Percentiles rank a stretch among this genome's conserved stretches.
Evolutionary conservation across 2,888 invertebrate genomes (phyloP).

Genomic region (Unio pictorum): DNA sequence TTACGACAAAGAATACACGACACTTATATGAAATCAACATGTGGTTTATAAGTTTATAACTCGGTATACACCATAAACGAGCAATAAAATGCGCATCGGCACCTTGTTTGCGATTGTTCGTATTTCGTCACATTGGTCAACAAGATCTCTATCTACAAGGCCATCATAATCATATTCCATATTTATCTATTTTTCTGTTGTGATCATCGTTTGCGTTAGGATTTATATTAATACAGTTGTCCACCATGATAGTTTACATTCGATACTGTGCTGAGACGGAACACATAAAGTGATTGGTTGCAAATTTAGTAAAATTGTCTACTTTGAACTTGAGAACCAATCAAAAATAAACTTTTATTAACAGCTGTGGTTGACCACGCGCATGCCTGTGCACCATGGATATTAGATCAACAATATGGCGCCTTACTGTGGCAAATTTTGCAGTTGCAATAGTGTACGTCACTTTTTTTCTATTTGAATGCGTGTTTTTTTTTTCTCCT

Average conservation of each 20-base stretch:
- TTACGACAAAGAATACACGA: too few relatives aligned
- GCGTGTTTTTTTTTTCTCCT: too few relatives aligned
- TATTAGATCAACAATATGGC: conserved; percentile 58
- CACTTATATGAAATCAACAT: too few relatives aligned
- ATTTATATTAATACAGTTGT: conserved; percentile 3
- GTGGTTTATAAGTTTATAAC: too few relatives aligned
- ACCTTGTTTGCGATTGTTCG: conserved; percentile 47
- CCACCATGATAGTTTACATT: conserved; percentile 54
- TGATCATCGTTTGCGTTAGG: neutral
- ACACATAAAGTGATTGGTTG: conserved; percentile 28
- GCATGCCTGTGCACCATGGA: conserved; percentile 46
- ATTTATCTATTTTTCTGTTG: neutral
- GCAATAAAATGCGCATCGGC: neutral
- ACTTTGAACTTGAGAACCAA: conserved; percentile 18
- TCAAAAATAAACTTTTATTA: conserved; percentile 18
- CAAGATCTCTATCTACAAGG: conserved; percentile 18
- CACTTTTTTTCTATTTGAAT: too few relatives aligned
- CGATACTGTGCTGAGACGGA: conserved; percentile 21
- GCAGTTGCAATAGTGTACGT: too few relatives aligned
- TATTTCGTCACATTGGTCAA: conserved; percentile 42
- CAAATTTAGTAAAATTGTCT: conserved; percentile 1
- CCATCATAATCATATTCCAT: conserved; percentile 25
- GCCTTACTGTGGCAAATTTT: conserved; percentile 5
- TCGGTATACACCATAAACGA: too few relatives aligned
- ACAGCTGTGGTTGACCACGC: neutral